These are phyloP conservation scores for Drosophila subobscura DNA, from an alignment of 1,140 invertebrate species.

Conservation along the genomic window DNA sequence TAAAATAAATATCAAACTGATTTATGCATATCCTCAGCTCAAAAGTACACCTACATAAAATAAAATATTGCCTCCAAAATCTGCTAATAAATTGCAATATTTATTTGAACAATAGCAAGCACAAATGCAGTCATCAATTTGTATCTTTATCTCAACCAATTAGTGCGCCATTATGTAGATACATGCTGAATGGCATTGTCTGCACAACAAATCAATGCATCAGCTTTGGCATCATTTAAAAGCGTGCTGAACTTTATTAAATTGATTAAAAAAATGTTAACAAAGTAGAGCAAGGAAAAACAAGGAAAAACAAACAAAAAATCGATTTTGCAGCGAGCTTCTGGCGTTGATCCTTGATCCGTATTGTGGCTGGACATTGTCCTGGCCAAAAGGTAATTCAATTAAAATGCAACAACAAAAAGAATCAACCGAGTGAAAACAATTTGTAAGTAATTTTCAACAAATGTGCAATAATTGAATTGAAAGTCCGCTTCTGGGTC, in stretches of 20 bases:
- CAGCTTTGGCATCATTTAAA: not conserved
- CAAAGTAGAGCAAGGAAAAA: not conserved
- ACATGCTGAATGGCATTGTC: no score
- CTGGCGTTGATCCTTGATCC: constrained; percentile 48
- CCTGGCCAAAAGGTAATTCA: constrained; percentile 63
- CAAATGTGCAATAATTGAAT: constrained; percentile 71
- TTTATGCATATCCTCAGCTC: no score
- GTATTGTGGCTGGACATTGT: constrained; percentile 37
- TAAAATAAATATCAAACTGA: no score
- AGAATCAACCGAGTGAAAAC: constrained; percentile 47
- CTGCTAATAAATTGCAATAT: no score
- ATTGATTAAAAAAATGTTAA: constrained; percentile 10
- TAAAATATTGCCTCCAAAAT: no score
- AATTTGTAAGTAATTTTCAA: constrained; percentile 71
- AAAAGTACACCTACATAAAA: no score
- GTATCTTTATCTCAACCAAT: no score
- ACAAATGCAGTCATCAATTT: no score
- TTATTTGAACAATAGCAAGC: no score
- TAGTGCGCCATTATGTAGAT: no score
- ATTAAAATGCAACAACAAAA: constrained; percentile 55
- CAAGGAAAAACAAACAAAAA: not conserved
- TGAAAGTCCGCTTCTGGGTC: constrained; percentile 35
- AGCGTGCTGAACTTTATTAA: constrained; percentile 7
- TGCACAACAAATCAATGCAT: not conserved
- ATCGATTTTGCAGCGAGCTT: constrained; percentile 37